These are phyloP conservation scores for Aphidius colemani DNA, from an alignment of 2,888 invertebrate genomes.

Conservation along the genomic window DNA sequence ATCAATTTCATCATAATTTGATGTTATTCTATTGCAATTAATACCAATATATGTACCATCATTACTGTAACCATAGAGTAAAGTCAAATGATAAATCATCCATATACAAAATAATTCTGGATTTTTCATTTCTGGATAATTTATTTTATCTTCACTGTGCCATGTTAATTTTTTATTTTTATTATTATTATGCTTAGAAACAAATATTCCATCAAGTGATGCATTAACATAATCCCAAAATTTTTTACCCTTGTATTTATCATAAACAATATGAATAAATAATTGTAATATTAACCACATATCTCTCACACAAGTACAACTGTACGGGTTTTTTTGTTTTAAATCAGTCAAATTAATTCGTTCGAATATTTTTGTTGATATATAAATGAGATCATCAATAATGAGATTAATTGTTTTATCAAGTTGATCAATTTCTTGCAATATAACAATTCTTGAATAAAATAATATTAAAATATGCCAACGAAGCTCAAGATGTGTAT, in stretches of 20 bases:
- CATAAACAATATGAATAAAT: constrained; percentile 55
- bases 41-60: constrained; percentile 55
- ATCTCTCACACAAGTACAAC: constrained; percentile 66
- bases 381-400: constrained; percentile 54
- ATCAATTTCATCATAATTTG: constrained; percentile 62
- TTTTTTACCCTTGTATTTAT: constrained; percentile 43
- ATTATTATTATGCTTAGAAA: constrained; percentile 21
- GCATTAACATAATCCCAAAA: constrained; percentile 62
- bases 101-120: constrained; percentile 59
- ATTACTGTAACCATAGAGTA: constrained; percentile 56
- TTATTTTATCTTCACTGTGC: constrained; percentile 31
- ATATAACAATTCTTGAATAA: constrained; percentile 29
- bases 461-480: constrained; percentile 59
- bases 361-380: constrained; percentile 56
- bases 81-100: constrained; percentile 60
- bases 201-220: constrained; percentile 50
- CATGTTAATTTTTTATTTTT: constrained; percentile 29
- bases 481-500: constrained; percentile 61
- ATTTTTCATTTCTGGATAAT: constrained; percentile 45
- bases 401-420: constrained; percentile 40
- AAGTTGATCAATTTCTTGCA: constrained; percentile 28
- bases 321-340: constrained; percentile 62
- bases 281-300: constrained; percentile 64
- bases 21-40: constrained; percentile 44
- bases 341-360: constrained; percentile 59